phyloP scores from a whole-genome alignment of 2,888 invertebrate species.

The Ceramica pisi region DNA sequence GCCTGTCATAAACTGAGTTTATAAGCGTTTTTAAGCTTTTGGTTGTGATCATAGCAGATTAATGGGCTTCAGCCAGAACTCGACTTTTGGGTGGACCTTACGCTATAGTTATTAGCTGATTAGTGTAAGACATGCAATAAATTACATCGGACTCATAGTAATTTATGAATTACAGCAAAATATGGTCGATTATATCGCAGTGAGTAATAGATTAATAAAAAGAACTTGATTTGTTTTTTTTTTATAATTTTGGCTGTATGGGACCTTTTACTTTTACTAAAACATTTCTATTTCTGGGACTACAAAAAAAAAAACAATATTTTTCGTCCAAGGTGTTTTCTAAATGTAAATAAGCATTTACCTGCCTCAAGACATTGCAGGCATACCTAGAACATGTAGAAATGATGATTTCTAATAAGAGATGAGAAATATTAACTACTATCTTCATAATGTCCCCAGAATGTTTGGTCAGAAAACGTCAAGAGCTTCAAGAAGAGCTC shows the following conservation, averaged over 20 bases:
- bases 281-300: conserved; percentile 9
- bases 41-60: no score
- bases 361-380: conserved; percentile 1
- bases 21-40: no score
- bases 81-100: no score
- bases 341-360: conserved; percentile 12
- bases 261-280: not conserved
- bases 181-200: conserved; percentile 82
- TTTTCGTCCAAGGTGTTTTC: not conserved
- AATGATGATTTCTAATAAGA: not conserved
- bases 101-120: not conserved
- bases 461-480: conserved; percentile 92
- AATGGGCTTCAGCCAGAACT: no score
- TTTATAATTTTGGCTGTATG: not conserved
- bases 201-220: conserved; percentile 72
- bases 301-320: not conserved
- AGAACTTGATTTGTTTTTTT: no score
- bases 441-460: conserved; percentile 81
- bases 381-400: not conserved
- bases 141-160: conserved; percentile 13
- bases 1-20: no score
- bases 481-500: conserved; percentile 92
- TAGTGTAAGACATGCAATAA: not conserved
- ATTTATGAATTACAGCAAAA: conserved; percentile 78
- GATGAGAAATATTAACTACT: not conserved